Percentiles rank a stretch among this genome's conserved stretches.
phyloP scores from a whole-genome alignment of 2,113 vertebrate species.

The Vombatus ursinus region DNA sequence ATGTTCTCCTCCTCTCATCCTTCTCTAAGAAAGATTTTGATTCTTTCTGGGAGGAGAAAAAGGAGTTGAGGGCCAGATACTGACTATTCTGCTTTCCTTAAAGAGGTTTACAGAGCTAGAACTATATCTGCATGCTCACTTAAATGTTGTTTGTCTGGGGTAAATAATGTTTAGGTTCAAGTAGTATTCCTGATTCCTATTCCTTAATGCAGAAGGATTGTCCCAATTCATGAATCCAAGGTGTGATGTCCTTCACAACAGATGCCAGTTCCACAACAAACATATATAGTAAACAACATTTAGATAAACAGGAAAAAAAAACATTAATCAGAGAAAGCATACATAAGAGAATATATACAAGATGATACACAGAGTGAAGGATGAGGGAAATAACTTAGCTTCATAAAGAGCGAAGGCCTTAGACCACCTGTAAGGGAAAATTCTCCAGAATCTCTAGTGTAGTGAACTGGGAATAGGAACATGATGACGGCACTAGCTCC shows the following conservation, averaged over 20 bases:
- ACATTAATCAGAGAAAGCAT: neutral
- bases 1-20: neutral
- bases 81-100: neutral
- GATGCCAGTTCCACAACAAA: neutral
- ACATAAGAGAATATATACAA: neutral
- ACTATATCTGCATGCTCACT: neutral
- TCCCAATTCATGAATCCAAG: neutral
- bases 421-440: neutral
- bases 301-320: neutral
- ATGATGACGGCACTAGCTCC: neutral
- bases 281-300: neutral
- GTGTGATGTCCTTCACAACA: neutral
- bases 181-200: neutral
- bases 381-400: too few relatives aligned
- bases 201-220: neutral
- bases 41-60: neutral
- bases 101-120: neutral
- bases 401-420: neutral
- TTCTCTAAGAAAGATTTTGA: neutral
- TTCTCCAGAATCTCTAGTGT: neutral
- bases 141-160: neutral
- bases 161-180: neutral
- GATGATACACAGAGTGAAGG: too few relatives aligned
- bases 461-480: neutral
- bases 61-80: neutral